Evolutionary conservation across 2,113 vertebrate genomes (phyloP), one percentile per base, ranked within the genome.

Genomic region (Orientallactaga bullata): DNA sequence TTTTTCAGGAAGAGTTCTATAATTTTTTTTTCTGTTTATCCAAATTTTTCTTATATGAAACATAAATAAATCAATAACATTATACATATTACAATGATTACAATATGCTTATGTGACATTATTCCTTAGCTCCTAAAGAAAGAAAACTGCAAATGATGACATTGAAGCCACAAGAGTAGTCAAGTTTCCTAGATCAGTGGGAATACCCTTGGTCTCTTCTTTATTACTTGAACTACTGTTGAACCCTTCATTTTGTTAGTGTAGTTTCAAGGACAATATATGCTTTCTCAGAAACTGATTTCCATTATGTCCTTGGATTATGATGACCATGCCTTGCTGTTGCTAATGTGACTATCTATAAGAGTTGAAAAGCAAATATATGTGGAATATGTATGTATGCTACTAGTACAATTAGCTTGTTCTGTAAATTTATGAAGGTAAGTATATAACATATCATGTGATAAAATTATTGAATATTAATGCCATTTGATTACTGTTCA

Each of bases 241-340:
- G 69, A 74, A 63, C 35, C 1, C 82, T 93, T 97, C 24, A 60
- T 72, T 85, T 92, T 32, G 26, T 86, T 63, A 15, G 63, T 95
- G 61, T 0, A 82, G 18, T 71, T 96, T 95, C 96, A 97, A 96
- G 95, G 94, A 96, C 93, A 94, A 35, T 66, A 26, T 60, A 55
- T 69, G 80, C 86, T 77, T 88, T 74, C 80, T n/a, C 73, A 94
- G 1, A 0, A n/a, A 21, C 39, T 2, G 1, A 85, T 92, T 97
- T 97, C 82, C 93, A 93, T 76, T 88, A 89, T 87, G 94, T n/a
- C 96, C 97, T 97, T 97, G 95, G 91, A 94, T 92, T 82, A 84
- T 89, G 92, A 92, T 73, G 60, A 47, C 51, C 92, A 78, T 82
- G 55, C 8, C 81, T 92, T 95, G 82, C 55, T 66, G 85, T 91